These are phyloP conservation scores for Albula glossodonta DNA, from an alignment of 2,113 vertebrate species.

Conservation along the genomic window DNA sequence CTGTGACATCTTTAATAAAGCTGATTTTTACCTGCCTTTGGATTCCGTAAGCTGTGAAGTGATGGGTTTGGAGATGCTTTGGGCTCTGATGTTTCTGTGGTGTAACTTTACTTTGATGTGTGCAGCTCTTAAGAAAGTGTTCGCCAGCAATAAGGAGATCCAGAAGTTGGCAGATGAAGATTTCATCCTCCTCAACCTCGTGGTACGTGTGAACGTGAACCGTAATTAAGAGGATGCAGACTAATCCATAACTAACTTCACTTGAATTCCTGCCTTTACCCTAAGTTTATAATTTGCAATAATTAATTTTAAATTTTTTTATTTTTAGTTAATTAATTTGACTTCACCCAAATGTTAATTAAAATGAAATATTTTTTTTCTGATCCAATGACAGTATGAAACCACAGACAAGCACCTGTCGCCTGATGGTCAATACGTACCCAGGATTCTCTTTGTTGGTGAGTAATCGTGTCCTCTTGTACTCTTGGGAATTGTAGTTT, in stretches of 20 bases:
- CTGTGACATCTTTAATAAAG: too few relatives aligned
- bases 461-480: slow-evolving; percentile 56
- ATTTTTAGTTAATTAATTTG: too few relatives aligned
- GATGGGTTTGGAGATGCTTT: too few relatives aligned
- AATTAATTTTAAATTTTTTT: too few relatives aligned
- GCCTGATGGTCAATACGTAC: slow-evolving; percentile 93
- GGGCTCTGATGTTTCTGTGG: neutral
- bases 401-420: slow-evolving; percentile 92
- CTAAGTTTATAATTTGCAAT: too few relatives aligned
- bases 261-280: neutral
- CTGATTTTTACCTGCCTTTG: too few relatives aligned
- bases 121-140: slow-evolving; percentile 84
- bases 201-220: slow-evolving; percentile 70
- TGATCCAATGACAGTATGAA: slow-evolving; percentile 78
- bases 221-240: neutral
- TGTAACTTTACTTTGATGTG: neutral
- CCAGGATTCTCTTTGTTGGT: slow-evolving; percentile 92
- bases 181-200: slow-evolving; percentile 86
- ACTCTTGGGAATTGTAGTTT: neutral
- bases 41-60: too few relatives aligned
- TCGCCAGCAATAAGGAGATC: slow-evolving; percentile 79
- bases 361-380: neutral
- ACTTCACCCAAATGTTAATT: neutral
- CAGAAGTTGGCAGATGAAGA: slow-evolving; percentile 84
- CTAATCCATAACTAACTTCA: neutral